Evolutionary conservation across 2,113 vertebrate species (phyloP).

Genomic region (Acanthochromis polyacanthus): DNA sequence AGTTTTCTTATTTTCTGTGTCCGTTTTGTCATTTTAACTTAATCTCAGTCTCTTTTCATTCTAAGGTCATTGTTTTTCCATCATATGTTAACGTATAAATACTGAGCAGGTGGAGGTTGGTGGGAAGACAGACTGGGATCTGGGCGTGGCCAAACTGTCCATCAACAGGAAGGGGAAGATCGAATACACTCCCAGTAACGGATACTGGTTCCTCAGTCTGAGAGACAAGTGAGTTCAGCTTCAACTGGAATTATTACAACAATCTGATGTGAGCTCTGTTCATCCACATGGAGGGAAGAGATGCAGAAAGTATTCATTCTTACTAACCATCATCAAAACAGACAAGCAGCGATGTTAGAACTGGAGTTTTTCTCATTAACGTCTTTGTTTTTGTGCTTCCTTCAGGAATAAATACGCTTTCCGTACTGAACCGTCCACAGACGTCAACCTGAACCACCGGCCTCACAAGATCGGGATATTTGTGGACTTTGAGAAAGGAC

Average conservation of each 20-base stretch:
- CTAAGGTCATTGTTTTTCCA: no score
- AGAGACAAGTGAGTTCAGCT: slow-evolving; percentile 75
- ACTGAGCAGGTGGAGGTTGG: slow-evolving; percentile 78
- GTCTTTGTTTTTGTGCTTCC: background rate
- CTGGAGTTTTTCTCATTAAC: no score
- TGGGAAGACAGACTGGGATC: slow-evolving; percentile 84
- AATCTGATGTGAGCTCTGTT: no score
- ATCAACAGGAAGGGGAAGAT: slow-evolving; percentile 83
- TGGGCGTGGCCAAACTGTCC: slow-evolving; percentile 77
- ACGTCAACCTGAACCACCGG: slow-evolving; percentile 39
- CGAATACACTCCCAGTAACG: slow-evolving; percentile 77
- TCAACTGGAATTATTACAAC: no score
- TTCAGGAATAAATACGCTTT: slow-evolving; percentile 75
- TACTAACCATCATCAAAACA: no score
- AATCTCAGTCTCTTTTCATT: no score
- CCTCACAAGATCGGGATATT: slow-evolving; percentile 75
- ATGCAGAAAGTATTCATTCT: no score
- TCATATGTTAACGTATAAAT: no score
- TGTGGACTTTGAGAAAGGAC: slow-evolving; percentile 77
- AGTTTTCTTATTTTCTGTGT: no score
- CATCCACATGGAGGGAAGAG: no score
- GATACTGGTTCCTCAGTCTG: slow-evolving; percentile 85
- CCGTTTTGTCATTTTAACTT: no score
- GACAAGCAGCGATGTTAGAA: no score
- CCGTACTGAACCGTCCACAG: slow-evolving; percentile 62